A percentile compares a stretch with the other conserved stretches of the same genome.
These are phyloP conservation scores for Acleris literana DNA, from an alignment of 2,888 invertebrate species.

Conservation along the genomic window DNA sequence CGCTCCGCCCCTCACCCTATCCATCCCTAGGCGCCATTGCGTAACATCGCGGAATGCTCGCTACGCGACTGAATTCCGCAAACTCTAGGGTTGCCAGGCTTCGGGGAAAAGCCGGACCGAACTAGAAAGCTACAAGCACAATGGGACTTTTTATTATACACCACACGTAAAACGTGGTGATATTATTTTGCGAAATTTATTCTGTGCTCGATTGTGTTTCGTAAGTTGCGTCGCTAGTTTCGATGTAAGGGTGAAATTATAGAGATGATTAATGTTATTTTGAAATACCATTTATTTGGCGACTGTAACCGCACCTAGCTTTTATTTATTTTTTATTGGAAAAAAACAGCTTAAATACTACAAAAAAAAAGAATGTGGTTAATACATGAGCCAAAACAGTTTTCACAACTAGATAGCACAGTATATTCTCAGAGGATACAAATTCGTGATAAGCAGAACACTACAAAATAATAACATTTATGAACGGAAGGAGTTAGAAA, in stretches of 20 bases:
- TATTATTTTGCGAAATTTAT: constrained; percentile 1
- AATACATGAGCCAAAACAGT: too few species aligned
- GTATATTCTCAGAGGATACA: too few species aligned
- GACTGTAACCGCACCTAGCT: too few species aligned
- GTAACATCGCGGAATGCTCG: constrained; percentile 39
- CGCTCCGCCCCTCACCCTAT: constrained; percentile 3
- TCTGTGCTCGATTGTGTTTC: background rate
- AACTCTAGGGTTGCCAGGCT: constrained; percentile 29
- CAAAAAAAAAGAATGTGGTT: too few species aligned
- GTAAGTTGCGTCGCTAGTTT: background rate
- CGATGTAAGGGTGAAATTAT: background rate
- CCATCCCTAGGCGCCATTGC: constrained; percentile 29
- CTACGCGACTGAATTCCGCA: constrained; percentile 37
- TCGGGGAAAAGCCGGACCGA: background rate
- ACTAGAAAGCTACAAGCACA: constrained; percentile 4
- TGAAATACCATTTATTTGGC: too few species aligned
- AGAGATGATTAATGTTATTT: too few species aligned
- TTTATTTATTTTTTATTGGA: too few species aligned
- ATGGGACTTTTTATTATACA: constrained; percentile 33
- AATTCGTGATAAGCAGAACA: too few species aligned
- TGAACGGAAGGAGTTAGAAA: too few species aligned
- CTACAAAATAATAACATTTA: too few species aligned
- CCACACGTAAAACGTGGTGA: background rate
- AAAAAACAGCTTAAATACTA: too few species aligned
- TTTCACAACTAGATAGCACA: too few species aligned